Percentiles rank a stretch among this genome's conserved stretches.
Evolutionary conservation across 2,113 vertebrate species (phyloP).

Genomic region (Patagioenas fasciata): DNA sequence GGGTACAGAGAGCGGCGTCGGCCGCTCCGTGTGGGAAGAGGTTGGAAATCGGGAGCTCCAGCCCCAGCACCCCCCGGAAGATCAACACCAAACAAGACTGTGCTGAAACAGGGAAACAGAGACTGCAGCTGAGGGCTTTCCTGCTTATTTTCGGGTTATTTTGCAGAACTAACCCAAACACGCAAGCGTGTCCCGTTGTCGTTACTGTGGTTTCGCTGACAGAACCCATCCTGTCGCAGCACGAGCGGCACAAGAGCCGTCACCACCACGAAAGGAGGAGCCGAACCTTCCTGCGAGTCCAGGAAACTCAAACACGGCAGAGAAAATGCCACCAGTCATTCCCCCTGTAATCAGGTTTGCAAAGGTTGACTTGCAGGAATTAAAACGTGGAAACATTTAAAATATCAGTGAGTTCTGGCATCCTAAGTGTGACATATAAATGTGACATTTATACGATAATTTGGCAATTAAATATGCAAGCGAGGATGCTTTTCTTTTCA

Average conservation of each 20-base stretch:
- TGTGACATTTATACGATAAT: constrained; percentile 66
- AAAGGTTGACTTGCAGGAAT: constrained; percentile 54
- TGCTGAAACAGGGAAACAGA: not conserved
- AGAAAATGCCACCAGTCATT: not conserved
- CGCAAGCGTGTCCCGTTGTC: not conserved
- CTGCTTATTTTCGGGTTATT: not conserved
- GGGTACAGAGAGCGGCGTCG: not conserved
- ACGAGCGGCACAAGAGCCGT: not conserved
- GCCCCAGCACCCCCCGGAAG: not conserved
- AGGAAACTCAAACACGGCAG: not conserved
- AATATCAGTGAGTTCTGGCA: constrained; percentile 46
- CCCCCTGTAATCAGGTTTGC: constrained; percentile 37
- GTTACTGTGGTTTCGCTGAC: not conserved
- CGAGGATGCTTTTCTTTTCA: not conserved
- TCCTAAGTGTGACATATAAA: not conserved
- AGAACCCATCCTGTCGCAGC: not conserved
- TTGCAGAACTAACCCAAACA: not conserved
- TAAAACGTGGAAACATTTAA: constrained; percentile 41
- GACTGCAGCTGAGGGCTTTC: not conserved
- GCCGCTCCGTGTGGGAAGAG: not conserved
- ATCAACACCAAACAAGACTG: not conserved
- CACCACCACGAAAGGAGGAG: not conserved
- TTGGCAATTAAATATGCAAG: constrained; percentile 47
- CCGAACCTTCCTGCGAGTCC: not conserved
- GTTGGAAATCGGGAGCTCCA: not conserved